Evolutionary conservation across 2,888 invertebrate species (phyloP).

Genomic region (Andrena marginata): DNA sequence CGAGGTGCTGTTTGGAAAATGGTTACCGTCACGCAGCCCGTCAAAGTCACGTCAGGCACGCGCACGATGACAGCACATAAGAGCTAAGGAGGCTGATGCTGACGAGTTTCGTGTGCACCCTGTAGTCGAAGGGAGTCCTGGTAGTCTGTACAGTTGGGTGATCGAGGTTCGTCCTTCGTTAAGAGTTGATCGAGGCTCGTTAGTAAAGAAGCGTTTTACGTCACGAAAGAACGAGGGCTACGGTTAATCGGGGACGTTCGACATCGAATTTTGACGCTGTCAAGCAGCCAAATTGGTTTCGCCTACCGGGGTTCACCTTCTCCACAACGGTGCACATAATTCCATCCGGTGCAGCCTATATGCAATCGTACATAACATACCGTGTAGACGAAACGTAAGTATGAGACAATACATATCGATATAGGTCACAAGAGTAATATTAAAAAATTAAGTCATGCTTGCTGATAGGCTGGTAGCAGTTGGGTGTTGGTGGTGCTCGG

Average conservation of each 20-base stretch:
- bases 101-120: constrained; percentile 65
- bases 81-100: constrained; percentile 70
- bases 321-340: constrained; percentile 63
- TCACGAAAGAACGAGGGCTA: too few species aligned
- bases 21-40: constrained; percentile 38
- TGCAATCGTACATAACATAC: constrained; percentile 62
- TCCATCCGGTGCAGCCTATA: constrained; percentile 57
- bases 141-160: constrained; percentile 49
- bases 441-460: constrained; percentile 81
- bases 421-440: constrained; percentile 64
- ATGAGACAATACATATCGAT: constrained; percentile 55
- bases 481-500: constrained; percentile 84
- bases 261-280: not conserved
- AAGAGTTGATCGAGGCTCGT: not conserved
- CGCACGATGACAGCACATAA: constrained; percentile 67
- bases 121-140: constrained; percentile 68
- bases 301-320: constrained; percentile 54
- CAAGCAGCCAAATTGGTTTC: constrained; percentile 38
- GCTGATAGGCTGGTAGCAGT: constrained; percentile 83
- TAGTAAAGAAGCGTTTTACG: too few species aligned
- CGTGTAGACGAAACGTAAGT: constrained; percentile 32
- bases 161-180: not conserved
- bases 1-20: not conserved
- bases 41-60: constrained; percentile 42
- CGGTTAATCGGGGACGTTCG: too few species aligned